These are phyloP conservation scores for Pelodiscus sinensis DNA, from an alignment of 2,113 vertebrate species.

Conservation along the genomic window DNA sequence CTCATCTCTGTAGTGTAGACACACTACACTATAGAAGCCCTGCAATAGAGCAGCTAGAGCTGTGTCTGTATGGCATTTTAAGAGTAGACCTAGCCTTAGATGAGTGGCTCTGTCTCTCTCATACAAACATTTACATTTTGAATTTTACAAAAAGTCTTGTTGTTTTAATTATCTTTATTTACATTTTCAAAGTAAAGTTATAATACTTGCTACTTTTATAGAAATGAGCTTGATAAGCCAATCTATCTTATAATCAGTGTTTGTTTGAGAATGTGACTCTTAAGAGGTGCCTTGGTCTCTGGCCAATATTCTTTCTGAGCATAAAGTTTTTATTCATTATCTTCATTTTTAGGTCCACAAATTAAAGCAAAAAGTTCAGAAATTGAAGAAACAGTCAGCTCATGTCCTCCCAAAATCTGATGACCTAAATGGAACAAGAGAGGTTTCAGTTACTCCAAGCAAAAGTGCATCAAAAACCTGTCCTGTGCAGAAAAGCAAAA, in stretches of 20 bases:
- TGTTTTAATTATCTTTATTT: neutral
- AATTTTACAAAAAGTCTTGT: neutral
- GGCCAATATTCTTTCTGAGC: neutral
- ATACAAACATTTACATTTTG: neutral
- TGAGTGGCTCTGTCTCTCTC: neutral
- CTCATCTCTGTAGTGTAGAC: too few relatives aligned
- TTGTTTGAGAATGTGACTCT: neutral
- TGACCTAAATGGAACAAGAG: constrained; percentile 57
- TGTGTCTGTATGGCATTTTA: neutral
- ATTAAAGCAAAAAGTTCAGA: constrained; percentile 77
- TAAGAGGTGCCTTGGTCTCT: neutral
- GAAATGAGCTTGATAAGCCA: neutral
- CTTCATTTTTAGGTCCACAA: constrained; percentile 79
- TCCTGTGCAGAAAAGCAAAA: constrained; percentile 67
- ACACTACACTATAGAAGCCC: neutral
- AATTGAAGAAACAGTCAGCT: constrained; percentile 57
- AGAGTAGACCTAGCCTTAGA: neutral
- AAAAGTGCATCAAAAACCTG: constrained; percentile 45
- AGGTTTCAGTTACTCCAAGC: constrained; percentile 61
- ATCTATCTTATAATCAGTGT: neutral
- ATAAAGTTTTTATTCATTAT: constrained; percentile 8
- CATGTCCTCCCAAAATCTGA: constrained; percentile 30
- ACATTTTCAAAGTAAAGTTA: neutral
- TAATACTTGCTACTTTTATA: constrained; percentile 4
- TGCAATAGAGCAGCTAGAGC: neutral